Evolutionary conservation across 1,140 invertebrate species (phyloP), one percentile per base, ranked within the genome.

Genomic region (Gryllus bimaculatus): DNA sequence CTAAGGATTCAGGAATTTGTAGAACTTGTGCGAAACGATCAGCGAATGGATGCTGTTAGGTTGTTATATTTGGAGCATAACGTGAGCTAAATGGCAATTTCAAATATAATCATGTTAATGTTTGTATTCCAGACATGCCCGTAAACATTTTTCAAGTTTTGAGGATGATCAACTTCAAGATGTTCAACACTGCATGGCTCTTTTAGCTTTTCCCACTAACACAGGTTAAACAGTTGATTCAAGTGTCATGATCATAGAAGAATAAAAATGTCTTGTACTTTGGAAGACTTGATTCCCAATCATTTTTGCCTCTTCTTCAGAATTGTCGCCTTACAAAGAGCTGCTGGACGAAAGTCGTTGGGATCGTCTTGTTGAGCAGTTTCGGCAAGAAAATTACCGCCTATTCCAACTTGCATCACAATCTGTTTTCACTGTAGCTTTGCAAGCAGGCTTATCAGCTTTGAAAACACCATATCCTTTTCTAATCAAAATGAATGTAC

Each of bases 1-100:
- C 89, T 99, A 79, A 90, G 96, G 47, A 92, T 98, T 82, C 95
- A 96, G 87, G 97, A 99, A 86, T 98, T 98, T 85, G 93, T 99
- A 76, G 98, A 99, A 87, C 85, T 98, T 21, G 92, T 99, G n/a
- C 90, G 95, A 81, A 88, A 90, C 18, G 95, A 97, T 85, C 89
- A 92, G 80, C 89, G 95, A 79, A 87, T 96, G 73, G 97, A 98
- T 81, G 97, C 97, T 73, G 95, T 99, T 0, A 93, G 85, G 87
- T 90, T 83, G 8, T 26, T 76, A 8, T 21, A 20, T 48, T 18
- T 18, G 5, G 21, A 48, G n/a, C 12, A n/a, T 77, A 20, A 48
- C n/a, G n/a, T 77, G 18, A n/a, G 8, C 20, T 26, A n/a, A 18
- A 13, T 66, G 10, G 10, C 2, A 10, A 66, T 13, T 13, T 13